Evolutionary conservation across 2,797 vertebrate genomes (phyloP).

Genomic region (Sarcoramphus papa): DNA sequence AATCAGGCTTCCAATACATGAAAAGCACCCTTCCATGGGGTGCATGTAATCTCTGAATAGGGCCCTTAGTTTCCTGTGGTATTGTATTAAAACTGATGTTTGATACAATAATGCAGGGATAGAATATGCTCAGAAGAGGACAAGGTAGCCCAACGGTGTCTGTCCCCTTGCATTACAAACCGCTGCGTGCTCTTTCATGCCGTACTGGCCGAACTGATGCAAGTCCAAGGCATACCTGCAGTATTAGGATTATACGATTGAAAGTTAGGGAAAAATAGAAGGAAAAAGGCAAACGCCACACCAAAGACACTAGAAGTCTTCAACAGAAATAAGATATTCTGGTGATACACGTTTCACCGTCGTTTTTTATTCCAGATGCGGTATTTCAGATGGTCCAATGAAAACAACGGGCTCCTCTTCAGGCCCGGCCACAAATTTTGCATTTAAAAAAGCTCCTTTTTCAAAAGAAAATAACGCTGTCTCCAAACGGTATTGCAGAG

Average conservation of each 20-base stretch:
- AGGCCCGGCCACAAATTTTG: not conserved
- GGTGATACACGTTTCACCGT: rapidly evolving
- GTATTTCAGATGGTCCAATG: not conserved
- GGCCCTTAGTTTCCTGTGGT: constrained; percentile 26
- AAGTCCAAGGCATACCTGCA: not conserved
- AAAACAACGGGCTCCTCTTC: not conserved
- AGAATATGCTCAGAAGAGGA: constrained; percentile 41
- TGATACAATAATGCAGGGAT: constrained; percentile 15
- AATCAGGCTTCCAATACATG: constrained; percentile 40
- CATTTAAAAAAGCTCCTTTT: not conserved
- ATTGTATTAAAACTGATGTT: constrained; percentile 8
- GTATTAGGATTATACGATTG: not conserved
- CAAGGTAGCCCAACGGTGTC: not conserved
- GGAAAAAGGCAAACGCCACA: not conserved
- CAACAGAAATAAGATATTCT: not conserved
- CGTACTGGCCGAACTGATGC: not conserved
- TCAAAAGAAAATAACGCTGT: not conserved
- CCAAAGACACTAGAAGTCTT: not conserved
- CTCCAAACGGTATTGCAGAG: not conserved
- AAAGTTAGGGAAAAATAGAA: not conserved
- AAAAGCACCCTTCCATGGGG: constrained; percentile 55
- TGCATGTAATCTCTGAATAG: constrained; percentile 46
- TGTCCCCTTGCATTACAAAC: not conserved
- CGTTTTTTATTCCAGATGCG: not conserved
- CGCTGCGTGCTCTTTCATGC: not conserved